A percentile compares a stretch with the other conserved stretches of the same genome.
These are phyloP conservation scores for Zoanthus sansibaricus DNA, from an alignment of 92 coral and sea anemone species.

Conservation along the genomic window DNA sequence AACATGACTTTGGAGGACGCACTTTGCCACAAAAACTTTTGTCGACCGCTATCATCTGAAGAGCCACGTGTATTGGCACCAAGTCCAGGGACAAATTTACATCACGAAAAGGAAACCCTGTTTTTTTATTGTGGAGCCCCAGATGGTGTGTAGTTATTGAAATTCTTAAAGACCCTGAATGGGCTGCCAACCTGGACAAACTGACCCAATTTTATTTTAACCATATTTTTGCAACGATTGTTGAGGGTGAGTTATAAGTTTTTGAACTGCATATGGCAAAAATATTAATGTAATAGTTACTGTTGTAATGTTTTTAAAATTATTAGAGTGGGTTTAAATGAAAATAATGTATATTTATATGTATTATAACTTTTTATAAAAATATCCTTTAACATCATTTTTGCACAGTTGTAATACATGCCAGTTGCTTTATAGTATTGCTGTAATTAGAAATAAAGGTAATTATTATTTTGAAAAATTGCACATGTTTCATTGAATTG, in stretches of 20 bases:
- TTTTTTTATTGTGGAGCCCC: neutral
- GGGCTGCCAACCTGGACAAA: constrained; percentile 20
- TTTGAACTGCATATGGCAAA: constrained; percentile 8
- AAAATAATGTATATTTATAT: neutral
- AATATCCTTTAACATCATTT: neutral
- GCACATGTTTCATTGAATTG: no score
- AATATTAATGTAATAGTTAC: neutral
- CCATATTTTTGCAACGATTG: constrained; percentile 5
- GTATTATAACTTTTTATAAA: neutral
- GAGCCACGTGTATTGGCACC: constrained; percentile 57
- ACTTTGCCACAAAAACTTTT: constrained; percentile 6
- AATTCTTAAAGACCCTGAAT: constrained; percentile 33
- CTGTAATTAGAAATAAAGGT: constrained; percentile 1
- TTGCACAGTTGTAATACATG: neutral
- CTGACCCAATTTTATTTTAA: constrained; percentile 31
- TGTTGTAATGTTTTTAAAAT: neutral
- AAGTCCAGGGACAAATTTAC: constrained; percentile 51
- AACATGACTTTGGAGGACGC: constrained; percentile 45
- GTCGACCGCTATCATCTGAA: constrained; percentile 27
- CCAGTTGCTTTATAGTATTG: neutral
- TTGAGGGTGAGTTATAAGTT: constrained; percentile 35
- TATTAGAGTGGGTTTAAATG: neutral
- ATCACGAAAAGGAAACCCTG: constrained; percentile 26
- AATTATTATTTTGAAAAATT: neutral
- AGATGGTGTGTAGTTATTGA: constrained; percentile 23